Percentiles rank a stretch among this genome's conserved stretches.
These are phyloP conservation scores for Drosophila mayri DNA, from an alignment of 1,140 invertebrate genomes.

Conservation along the genomic window DNA sequence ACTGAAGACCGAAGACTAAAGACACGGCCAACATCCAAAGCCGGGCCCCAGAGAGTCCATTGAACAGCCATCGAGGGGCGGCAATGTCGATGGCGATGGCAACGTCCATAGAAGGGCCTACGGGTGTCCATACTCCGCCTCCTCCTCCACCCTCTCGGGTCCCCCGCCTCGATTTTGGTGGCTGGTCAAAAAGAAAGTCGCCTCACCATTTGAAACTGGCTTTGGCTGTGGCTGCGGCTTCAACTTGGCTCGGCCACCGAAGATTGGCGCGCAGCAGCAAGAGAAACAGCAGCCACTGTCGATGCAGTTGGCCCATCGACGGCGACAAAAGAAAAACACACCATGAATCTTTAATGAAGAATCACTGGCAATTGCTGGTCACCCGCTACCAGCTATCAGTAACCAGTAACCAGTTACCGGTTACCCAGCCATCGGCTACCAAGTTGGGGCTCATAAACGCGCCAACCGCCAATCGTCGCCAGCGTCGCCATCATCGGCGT, in stretches of 20 bases:
- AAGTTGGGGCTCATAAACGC: conserved; percentile 54
- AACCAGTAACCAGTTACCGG: conserved; percentile 11
- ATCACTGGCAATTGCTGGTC: conserved; percentile 35
- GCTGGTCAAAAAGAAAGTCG: conserved; percentile 79
- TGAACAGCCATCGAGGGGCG: conserved; percentile 52
- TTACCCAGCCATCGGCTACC: conserved; percentile 22
- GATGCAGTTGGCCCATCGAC: conserved; percentile 45
- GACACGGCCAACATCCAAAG: conserved; percentile 65
- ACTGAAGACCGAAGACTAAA: conserved; percentile 25
- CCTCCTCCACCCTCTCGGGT: background rate
- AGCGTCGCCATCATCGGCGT: conserved; percentile 26
- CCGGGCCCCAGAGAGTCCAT: conserved; percentile 26
- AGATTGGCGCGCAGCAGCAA: conserved; percentile 69
- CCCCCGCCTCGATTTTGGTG: conserved; percentile 48
- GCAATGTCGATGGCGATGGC: conserved; percentile 6
- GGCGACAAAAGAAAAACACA: conserved; percentile 74
- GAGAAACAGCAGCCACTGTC: conserved; percentile 33
- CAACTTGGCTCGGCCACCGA: conserved; percentile 41
- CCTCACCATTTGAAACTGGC: conserved; percentile 56
- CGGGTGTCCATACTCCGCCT: conserved; percentile 5
- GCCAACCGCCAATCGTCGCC: conserved; percentile 53
- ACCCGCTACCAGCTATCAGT: background rate
- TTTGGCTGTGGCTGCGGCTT: conserved; percentile 30
- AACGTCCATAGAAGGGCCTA: conserved; percentile 47
- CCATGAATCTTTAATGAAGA: conserved; percentile 84